Conservation (phyloP, 1,140 invertebrate genomes). For the Cotesia chilonis region DNA sequence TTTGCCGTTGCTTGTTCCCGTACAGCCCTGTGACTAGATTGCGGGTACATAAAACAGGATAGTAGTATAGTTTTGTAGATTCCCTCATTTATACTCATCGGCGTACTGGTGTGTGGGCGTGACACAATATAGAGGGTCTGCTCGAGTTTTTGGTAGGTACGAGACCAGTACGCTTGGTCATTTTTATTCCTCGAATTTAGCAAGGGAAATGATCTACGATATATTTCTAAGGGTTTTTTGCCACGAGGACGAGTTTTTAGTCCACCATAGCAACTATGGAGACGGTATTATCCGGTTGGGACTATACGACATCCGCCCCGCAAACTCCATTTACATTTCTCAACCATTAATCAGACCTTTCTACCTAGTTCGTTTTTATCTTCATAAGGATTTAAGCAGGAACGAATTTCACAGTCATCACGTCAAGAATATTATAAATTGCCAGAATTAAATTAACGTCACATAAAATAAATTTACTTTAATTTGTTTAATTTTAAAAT, state of each 20-base stretch:
- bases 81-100: conserved; percentile 9
- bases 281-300: conserved; percentile 51
- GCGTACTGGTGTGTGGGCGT: conserved; percentile 11
- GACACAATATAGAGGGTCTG: conserved; percentile 27
- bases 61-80: conserved; percentile 6
- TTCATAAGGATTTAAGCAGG: conserved; percentile 15
- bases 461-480: conserved; percentile 2
- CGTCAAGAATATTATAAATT: conserved; percentile 23
- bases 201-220: conserved; percentile 63
- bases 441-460: conserved; percentile 25
- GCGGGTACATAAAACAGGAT: not conserved
- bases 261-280: conserved; percentile 36
- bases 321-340: conserved; percentile 62
- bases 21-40: not conserved
- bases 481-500: not conserved
- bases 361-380: conserved; percentile 38
- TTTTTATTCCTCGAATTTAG: conserved; percentile 59
- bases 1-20: conserved; percentile 21
- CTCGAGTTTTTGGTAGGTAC: conserved; percentile 40
- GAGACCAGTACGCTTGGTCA: conserved; percentile 43
- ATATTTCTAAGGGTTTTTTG: conserved; percentile 62
- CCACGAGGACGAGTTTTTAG: conserved; percentile 27
- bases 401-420: conserved; percentile 26
- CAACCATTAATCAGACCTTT: conserved; percentile 62
- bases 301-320: conserved; percentile 30